Conservation (phyloP, 1,140 invertebrate genomes). For the Aporrectodea caliginosa region DNA sequence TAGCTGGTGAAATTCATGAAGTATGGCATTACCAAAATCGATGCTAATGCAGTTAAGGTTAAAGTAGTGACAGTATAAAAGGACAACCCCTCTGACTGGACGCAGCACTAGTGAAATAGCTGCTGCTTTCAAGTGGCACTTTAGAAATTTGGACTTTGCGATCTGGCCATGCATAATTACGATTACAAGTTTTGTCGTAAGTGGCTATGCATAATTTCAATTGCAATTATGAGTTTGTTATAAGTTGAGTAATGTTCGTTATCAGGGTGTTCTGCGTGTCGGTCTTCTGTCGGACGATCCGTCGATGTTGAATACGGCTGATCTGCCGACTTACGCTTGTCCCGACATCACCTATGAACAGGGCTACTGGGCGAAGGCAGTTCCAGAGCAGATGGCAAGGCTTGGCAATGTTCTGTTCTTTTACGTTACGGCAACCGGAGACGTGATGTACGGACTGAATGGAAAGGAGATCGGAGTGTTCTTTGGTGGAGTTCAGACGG, state of each 20-base stretch:
- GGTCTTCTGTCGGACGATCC: constrained; percentile 94
- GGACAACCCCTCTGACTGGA: too few relatives aligned
- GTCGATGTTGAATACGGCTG: constrained; percentile 63
- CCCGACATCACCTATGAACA: constrained; percentile 88
- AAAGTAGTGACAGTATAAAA: too few relatives aligned
- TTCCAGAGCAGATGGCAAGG: constrained; percentile 85
- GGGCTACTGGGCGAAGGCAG: constrained; percentile 94
- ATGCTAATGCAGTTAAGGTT: too few relatives aligned
- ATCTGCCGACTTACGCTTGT: constrained; percentile 87
- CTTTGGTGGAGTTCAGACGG: constrained; percentile 81
- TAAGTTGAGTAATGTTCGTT: constrained; percentile 64
- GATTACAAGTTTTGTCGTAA: neutral
- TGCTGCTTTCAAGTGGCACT: too few relatives aligned
- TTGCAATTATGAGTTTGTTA: too few relatives aligned
- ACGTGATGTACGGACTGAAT: constrained; percentile 91
- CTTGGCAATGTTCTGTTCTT: constrained; percentile 83
- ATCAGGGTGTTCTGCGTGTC: constrained; percentile 94
- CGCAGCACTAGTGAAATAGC: too few relatives aligned
- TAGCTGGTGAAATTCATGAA: too few relatives aligned
- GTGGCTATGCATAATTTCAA: neutral
- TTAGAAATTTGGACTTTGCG: too few relatives aligned
- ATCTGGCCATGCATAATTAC: neutral
- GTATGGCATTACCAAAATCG: too few relatives aligned
- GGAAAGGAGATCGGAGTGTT: constrained; percentile 94
- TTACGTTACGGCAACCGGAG: constrained; percentile 75